A percentile compares a stretch with the other conserved stretches of the same genome.
Evolutionary conservation across 1,140 invertebrate genomes (phyloP).

Genomic region (Leptinotarsa undecemlineata): DNA sequence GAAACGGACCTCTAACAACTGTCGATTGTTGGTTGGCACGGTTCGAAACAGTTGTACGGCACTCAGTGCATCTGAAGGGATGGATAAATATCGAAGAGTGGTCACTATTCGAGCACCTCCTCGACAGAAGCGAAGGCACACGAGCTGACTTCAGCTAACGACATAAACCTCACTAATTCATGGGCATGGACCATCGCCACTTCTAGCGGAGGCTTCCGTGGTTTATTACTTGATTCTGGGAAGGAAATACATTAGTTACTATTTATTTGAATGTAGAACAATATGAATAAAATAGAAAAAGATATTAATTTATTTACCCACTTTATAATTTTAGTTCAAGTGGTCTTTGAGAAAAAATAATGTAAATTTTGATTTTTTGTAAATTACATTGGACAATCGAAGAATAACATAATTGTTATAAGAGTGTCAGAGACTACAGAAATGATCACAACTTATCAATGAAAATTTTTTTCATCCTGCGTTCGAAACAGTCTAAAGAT

Average conservation of each 20-base stretch:
- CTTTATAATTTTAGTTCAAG: too few species aligned
- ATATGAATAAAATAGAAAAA: too few species aligned
- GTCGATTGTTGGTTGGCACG: not conserved
- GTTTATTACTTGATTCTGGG: constrained; percentile 86
- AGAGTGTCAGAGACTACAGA: too few species aligned
- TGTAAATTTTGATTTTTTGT: too few species aligned
- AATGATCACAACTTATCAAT: too few species aligned
- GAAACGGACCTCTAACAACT: not conserved
- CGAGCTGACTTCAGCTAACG: constrained; percentile 84
- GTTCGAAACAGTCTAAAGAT: too few species aligned
- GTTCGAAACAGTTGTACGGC: constrained; percentile 29
- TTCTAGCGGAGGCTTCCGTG: constrained; percentile 88
- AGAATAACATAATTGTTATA: too few species aligned
- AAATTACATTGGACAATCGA: too few species aligned
- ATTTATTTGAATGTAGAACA: not conserved
- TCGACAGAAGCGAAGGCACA: constrained; percentile 90
- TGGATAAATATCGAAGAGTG: constrained; percentile 24
- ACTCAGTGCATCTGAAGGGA: constrained; percentile 31
- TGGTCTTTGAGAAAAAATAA: too few species aligned
- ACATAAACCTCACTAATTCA: constrained; percentile 87
- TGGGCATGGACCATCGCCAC: constrained; percentile 87
- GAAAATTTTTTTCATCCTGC: too few species aligned
- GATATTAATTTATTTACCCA: too few species aligned
- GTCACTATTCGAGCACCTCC: constrained; percentile 59
- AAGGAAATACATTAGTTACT: not conserved